A percentile compares a stretch with the other conserved stretches of the same genome.
phyloP scores from a whole-genome alignment of 2,888 invertebrate species.

The Pseudanteris insignis region DNA sequence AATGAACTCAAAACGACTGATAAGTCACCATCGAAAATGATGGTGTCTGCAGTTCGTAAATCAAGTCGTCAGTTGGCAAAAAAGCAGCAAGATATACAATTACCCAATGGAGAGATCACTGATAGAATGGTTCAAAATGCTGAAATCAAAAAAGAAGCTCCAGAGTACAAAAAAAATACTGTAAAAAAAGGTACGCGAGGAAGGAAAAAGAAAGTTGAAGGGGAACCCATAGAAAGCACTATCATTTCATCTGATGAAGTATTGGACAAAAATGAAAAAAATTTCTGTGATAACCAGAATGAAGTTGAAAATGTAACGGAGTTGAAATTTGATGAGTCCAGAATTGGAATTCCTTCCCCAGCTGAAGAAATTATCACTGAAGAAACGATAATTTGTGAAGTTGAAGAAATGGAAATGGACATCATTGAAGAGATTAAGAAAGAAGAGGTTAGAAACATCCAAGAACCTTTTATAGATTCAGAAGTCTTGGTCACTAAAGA shows the following conservation, averaged over 20 bases:
- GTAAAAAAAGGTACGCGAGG: constrained; percentile 37
- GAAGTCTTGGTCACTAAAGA: neutral
- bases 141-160: constrained; percentile 46
- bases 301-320: constrained; percentile 47
- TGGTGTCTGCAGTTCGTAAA: constrained; percentile 55
- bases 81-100: constrained; percentile 58
- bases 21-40: constrained; percentile 50
- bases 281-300: constrained; percentile 52
- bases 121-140: constrained; percentile 45
- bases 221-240: constrained; percentile 3
- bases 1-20: constrained; percentile 54
- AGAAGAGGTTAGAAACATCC: neutral
- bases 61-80: constrained; percentile 62
- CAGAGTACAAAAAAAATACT: constrained; percentile 41
- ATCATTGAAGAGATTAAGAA: constrained; percentile 15
- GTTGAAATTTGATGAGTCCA: constrained; percentile 5
- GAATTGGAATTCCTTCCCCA: neutral
- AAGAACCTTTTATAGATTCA: neutral
- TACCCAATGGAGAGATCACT: constrained; percentile 55
- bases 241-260: constrained; percentile 15
- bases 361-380: constrained; percentile 59
- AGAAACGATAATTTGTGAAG: constrained; percentile 62
- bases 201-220: constrained; percentile 29
- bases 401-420: constrained; percentile 63
- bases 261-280: constrained; percentile 35